Conservation (phyloP, 2,113 vertebrate genomes). For the Murina feae region DNA sequence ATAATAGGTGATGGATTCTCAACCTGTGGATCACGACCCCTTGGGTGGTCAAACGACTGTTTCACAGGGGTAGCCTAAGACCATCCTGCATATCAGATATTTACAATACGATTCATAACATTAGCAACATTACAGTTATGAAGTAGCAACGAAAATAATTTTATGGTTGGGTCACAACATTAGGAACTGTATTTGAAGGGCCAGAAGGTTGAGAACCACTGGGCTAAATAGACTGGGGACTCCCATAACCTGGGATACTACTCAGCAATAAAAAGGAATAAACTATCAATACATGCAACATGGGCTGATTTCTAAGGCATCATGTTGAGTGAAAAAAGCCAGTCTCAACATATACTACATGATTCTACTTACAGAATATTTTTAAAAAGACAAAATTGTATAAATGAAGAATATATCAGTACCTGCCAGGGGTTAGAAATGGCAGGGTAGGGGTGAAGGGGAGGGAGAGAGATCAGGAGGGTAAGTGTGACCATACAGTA, state of each 20-base stretch:
- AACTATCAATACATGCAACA: not conserved
- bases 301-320: not conserved
- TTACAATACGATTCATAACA: no score
- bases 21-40: no score
- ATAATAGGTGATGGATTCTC: not conserved
- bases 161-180: no score
- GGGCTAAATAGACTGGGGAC: not conserved
- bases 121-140: no score
- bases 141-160: no score
- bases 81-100: no score
- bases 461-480: not conserved
- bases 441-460: not conserved
- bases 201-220: no score
- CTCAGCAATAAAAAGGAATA: not conserved
- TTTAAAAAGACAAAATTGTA: not conserved
- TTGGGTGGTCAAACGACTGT: no score
- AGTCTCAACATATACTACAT: not conserved
- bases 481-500: not conserved
- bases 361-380: not conserved
- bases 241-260: not conserved
- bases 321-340: not conserved
- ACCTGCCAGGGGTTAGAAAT: not conserved
- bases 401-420: not conserved
- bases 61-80: no score
- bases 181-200: no score